phyloP scores from a whole-genome alignment of 1,140 invertebrate genomes.

The Battus philenor region DNA sequence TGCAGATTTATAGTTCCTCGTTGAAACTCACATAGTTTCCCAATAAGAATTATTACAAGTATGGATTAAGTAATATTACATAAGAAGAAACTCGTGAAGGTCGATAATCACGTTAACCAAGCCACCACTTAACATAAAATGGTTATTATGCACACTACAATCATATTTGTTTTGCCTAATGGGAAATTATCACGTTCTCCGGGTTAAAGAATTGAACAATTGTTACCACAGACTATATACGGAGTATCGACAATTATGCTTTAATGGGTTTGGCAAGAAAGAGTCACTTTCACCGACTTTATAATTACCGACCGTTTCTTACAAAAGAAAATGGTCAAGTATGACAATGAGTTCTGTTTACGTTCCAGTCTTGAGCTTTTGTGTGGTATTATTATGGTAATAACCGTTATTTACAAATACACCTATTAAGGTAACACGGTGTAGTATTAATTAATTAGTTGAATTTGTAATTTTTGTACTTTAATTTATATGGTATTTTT shows the following conservation, averaged over 20 bases:
- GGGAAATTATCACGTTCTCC: conserved; percentile 5
- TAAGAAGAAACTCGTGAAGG: background rate
- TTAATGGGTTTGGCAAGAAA: conserved; percentile 4
- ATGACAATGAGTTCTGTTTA: conserved; percentile 1
- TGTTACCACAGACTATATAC: conserved; percentile 6
- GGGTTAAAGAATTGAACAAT: background rate
- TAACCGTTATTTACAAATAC: too few relatives aligned
- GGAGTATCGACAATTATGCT: conserved; percentile 6
- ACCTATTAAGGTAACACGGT: too few relatives aligned
- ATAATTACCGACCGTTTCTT: conserved; percentile 9
- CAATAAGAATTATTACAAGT: too few relatives aligned
- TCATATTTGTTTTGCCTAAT: background rate
- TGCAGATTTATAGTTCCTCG: too few relatives aligned
- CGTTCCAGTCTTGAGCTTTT: too few relatives aligned
- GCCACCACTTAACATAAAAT: background rate
- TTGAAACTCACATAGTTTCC: too few relatives aligned
- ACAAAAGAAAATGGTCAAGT: background rate
- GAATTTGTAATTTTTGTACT: too few relatives aligned
- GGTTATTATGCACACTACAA: conserved; percentile 2
- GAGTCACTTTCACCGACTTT: conserved; percentile 10
- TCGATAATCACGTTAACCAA: conserved; percentile 1
- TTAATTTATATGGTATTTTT: too few relatives aligned
- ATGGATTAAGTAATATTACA: too few relatives aligned
- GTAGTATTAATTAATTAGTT: too few relatives aligned
- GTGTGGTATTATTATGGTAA: too few relatives aligned